Evolutionary conservation across 2,797 vertebrate species (phyloP).

Genomic region (Crenuchus spilurus): DNA sequence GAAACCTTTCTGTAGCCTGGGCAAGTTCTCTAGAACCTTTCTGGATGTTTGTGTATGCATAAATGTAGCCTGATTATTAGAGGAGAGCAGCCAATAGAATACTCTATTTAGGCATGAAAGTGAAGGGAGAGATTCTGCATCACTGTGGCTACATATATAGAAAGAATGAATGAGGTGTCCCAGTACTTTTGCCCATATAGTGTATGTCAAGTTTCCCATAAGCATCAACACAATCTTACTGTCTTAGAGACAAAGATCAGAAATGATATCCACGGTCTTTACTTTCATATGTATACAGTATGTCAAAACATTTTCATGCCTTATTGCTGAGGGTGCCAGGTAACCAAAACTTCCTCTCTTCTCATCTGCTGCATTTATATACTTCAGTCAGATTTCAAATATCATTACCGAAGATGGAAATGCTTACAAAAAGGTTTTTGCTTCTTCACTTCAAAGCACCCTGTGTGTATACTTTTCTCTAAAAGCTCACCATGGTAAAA

Average conservation of each 20-base stretch:
- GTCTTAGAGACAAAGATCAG: not conserved
- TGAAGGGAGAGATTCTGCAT: not conserved
- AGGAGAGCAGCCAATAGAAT: not conserved
- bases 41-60: not conserved
- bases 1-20: not conserved
- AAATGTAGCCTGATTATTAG: not conserved
- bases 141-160: not conserved
- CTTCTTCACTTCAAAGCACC: constrained; percentile 29
- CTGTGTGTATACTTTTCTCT: constrained; percentile 24
- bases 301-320: not conserved
- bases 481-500: constrained; percentile 16
- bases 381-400: constrained; percentile 2
- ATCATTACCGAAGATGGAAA: constrained; percentile 1
- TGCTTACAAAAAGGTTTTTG: constrained; percentile 30
- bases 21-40: not conserved
- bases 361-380: not conserved
- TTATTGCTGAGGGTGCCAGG: not conserved
- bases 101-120: not conserved
- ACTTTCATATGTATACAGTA: constrained; percentile 1
- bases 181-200: too few relatives aligned
- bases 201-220: not conserved
- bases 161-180: not conserved
- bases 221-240: not conserved
- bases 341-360: not conserved
- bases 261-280: not conserved